A percentile compares a stretch with the other conserved stretches of the same genome.
Evolutionary conservation across 2,113 vertebrate genomes (phyloP).

Genomic region (Microtus pennsylvanicus): DNA sequence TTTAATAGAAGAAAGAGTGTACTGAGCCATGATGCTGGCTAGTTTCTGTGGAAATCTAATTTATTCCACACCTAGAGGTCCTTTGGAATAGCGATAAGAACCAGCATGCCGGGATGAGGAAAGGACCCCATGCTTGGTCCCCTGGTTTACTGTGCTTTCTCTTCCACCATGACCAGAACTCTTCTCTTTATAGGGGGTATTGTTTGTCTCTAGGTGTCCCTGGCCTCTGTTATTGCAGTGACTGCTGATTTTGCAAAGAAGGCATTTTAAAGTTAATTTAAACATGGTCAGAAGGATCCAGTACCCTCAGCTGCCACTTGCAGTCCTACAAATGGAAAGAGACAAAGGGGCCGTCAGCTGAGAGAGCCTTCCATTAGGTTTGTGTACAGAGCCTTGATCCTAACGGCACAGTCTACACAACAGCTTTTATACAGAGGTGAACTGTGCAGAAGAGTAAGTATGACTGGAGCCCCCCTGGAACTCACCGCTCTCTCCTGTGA

Average conservation of each 20-base stretch:
- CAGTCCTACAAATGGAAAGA: constrained; percentile 3
- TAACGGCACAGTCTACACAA: constrained; percentile 28
- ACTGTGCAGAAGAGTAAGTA: constrained; percentile 52
- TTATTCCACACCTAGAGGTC: constrained; percentile 28
- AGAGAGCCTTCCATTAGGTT: constrained; percentile 56
- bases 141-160: not conserved
- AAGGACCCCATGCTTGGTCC: not conserved
- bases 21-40: not conserved
- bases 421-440: constrained; percentile 66
- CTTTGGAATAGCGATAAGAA: constrained; percentile 34
- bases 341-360: not conserved
- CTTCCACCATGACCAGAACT: not conserved
- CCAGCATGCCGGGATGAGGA: not conserved
- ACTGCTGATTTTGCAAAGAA: constrained; percentile 64
- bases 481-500: not conserved
- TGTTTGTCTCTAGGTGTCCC: constrained; percentile 48
- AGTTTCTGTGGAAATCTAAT: not conserved
- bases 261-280: constrained; percentile 36
- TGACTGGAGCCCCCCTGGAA: constrained; percentile 31
- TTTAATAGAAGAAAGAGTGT: not conserved
- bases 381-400: constrained; percentile 61
- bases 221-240: not conserved
- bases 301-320: not conserved
- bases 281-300: constrained; percentile 53
- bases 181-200: constrained; percentile 45